Conservation (phyloP, 2,113 vertebrate species). For the Rhinolophus ferrumequinum region DNA sequence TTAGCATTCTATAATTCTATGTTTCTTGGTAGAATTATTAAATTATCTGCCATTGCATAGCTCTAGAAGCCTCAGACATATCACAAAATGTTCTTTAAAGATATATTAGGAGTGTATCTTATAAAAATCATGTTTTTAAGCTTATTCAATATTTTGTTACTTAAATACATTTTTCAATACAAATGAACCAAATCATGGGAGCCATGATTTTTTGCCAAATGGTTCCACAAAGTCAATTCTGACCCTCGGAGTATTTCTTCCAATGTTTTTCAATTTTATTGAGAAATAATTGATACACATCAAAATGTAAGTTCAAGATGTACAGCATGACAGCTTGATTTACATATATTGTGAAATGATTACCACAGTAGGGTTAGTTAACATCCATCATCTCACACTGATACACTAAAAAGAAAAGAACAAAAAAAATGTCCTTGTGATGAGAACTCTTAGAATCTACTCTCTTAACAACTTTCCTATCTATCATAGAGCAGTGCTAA, state of each 20-base stretch:
- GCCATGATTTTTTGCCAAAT: background rate
- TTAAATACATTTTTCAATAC: background rate
- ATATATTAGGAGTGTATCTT: background rate
- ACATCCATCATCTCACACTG: background rate
- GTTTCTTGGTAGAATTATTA: background rate
- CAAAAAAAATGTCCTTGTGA: background rate
- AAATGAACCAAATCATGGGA: background rate
- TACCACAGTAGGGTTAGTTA: no score
- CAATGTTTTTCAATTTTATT: no score
- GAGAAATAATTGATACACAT: no score
- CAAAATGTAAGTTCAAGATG: no score
- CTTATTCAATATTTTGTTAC: background rate
- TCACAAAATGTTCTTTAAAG: background rate
- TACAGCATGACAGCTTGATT: no score
- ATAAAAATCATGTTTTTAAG: background rate
- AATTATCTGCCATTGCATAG: background rate
- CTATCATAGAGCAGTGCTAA: background rate
- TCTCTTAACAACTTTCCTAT: background rate
- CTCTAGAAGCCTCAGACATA: background rate
- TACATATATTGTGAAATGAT: no score
- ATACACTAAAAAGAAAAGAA: background rate
- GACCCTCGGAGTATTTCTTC: background rate
- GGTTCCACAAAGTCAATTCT: background rate
- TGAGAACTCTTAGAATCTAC: background rate
- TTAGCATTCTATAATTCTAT: background rate